phyloP scores from a whole-genome alignment of 2,888 invertebrate species.

The Tenodera sinensis region DNA sequence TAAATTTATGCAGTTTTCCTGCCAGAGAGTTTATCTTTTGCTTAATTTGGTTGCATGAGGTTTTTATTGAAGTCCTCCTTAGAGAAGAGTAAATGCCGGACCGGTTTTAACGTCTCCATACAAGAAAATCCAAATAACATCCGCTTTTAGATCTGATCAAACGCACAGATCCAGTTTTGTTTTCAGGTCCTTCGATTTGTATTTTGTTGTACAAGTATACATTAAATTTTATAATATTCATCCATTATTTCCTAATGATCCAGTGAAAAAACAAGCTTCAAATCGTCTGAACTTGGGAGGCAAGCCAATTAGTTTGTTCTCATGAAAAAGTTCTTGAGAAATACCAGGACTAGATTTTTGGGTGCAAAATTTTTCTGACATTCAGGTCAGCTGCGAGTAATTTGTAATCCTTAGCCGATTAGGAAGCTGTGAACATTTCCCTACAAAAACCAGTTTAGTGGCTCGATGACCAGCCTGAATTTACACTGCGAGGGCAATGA shows the following conservation, averaged over 20 bases:
- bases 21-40: too few species aligned
- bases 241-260: neutral
- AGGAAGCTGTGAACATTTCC: neutral
- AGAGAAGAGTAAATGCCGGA: too few species aligned
- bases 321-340: neutral
- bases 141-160: too few species aligned
- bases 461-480: neutral
- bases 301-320: neutral
- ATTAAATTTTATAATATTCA: too few species aligned
- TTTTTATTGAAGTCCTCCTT: too few species aligned
- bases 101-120: too few species aligned
- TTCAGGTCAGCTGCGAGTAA: neutral
- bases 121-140: too few species aligned
- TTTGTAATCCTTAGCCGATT: neutral
- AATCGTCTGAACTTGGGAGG: neutral
- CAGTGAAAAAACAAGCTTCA: neutral
- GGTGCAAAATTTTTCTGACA: neutral
- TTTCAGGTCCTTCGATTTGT: neutral
- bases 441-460: neutral
- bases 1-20: too few species aligned
- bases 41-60: too few species aligned
- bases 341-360: neutral
- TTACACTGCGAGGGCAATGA: too few species aligned
- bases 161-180: neutral
- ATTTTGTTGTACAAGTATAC: too few species aligned